Evolutionary conservation across 1,140 invertebrate species (phyloP).

Genomic region (Eulimnadia texana): DNA sequence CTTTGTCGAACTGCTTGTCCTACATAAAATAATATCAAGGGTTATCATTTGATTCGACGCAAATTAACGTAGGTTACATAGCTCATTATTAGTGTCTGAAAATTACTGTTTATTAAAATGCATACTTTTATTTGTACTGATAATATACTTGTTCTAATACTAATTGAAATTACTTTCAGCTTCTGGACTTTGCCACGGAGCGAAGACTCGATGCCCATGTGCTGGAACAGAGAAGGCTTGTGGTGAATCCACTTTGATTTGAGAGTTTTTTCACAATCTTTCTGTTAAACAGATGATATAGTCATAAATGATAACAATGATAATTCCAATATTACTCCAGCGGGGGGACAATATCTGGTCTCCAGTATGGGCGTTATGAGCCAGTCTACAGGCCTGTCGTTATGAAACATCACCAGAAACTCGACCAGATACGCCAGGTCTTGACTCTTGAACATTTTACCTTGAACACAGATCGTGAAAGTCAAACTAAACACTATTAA

Average conservation of each 20-base stretch:
- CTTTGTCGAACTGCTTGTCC: slow-evolving; percentile 85
- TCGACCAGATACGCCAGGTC: slow-evolving; percentile 77
- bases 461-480: slow-evolving; percentile 35
- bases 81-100: too few relatives aligned
- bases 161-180: too few relatives aligned
- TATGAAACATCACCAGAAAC: slow-evolving; percentile 90
- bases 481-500: slow-evolving; percentile 1
- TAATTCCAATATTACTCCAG: too few relatives aligned
- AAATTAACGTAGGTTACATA: too few relatives aligned
- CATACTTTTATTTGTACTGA: too few relatives aligned
- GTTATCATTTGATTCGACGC: not conserved
- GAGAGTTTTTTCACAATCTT: slow-evolving; percentile 70
- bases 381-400: slow-evolving; percentile 95
- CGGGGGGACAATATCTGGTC: slow-evolving; percentile 78
- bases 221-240: slow-evolving; percentile 87
- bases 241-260: slow-evolving; percentile 69
- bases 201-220: slow-evolving; percentile 88
- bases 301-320: too few relatives aligned
- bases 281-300: slow-evolving; percentile 40
- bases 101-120: too few relatives aligned
- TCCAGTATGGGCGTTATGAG: slow-evolving; percentile 77
- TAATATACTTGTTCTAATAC: too few relatives aligned
- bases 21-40: slow-evolving; percentile 7
- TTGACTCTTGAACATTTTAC: slow-evolving; percentile 82
- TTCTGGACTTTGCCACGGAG: slow-evolving; percentile 94